phyloP scores from a whole-genome alignment of 2,113 vertebrate species.

The Pedionomus torquatus region DNA sequence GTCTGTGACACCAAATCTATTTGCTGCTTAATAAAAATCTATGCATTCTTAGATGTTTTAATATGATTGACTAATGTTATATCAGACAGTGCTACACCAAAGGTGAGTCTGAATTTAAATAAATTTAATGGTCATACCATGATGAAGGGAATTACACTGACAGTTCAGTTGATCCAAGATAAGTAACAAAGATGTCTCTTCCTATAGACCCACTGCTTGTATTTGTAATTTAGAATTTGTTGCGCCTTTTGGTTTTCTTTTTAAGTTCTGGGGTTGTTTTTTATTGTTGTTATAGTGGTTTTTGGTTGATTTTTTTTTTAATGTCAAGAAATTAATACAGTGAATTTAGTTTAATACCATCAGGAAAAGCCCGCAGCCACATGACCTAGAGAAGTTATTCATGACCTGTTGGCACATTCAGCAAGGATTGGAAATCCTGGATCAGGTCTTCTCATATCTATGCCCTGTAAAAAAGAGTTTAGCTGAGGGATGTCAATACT shows the following conservation, averaged over 20 bases:
- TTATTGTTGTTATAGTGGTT: background rate
- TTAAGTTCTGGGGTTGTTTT: background rate
- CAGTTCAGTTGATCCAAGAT: background rate
- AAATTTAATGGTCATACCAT: background rate
- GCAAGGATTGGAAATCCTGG: background rate
- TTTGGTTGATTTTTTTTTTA: background rate
- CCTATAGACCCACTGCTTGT: background rate
- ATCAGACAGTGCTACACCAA: background rate
- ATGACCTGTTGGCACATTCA: accelerated
- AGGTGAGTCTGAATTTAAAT: background rate
- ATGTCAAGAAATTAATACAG: background rate
- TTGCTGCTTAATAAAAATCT: background rate
- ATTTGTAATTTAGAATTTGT: background rate
- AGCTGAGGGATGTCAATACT: background rate
- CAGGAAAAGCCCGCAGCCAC: background rate
- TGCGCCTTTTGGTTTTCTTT: background rate
- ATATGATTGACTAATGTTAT: background rate
- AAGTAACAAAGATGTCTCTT: background rate
- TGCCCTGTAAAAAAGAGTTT: background rate
- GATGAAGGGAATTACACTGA: background rate
- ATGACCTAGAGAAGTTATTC: background rate
- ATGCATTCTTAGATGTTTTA: background rate
- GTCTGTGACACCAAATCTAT: background rate
- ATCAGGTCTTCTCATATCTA: background rate
- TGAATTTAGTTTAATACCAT: background rate